phyloP scores from a whole-genome alignment of 2,113 vertebrate species.

The Rhegmatorhina hoffmannsi region DNA sequence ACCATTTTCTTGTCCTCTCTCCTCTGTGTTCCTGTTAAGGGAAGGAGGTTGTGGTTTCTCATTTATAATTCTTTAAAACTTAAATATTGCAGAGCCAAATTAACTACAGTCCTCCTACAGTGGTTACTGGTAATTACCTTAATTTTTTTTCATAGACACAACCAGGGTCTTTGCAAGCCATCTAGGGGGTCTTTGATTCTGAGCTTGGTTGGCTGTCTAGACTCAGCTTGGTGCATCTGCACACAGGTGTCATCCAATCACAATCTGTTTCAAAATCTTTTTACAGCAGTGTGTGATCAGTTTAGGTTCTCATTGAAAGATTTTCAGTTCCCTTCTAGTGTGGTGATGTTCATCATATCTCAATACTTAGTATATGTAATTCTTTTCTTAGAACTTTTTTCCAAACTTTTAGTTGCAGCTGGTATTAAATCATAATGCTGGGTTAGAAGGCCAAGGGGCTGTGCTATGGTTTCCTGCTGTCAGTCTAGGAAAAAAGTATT shows the following conservation, averaged over 20 bases:
- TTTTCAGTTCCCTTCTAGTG: background rate
- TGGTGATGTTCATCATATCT: background rate
- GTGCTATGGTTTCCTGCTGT: conserved; percentile 22
- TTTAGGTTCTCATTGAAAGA: background rate
- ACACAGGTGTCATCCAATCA: background rate
- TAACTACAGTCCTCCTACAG: background rate
- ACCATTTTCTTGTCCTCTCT: background rate
- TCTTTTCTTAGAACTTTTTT: conserved; percentile 3
- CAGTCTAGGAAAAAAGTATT: conserved; percentile 34
- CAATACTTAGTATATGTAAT: background rate
- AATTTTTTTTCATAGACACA: background rate
- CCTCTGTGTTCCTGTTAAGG: background rate
- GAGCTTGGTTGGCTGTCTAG: background rate
- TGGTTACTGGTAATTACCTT: background rate
- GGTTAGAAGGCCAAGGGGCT: background rate
- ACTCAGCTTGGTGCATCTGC: background rate
- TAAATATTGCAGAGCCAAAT: background rate
- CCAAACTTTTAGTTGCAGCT: background rate
- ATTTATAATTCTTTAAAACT: conserved; percentile 29
- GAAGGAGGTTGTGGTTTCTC: background rate
- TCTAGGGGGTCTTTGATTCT: background rate
- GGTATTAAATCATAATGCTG: conserved; percentile 59
- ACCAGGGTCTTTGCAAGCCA: background rate
- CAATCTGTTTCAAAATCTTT: background rate
- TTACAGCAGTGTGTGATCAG: background rate